phyloP scores from a whole-genome alignment of 2,888 invertebrate genomes.

The Diplazon laetatorius region DNA sequence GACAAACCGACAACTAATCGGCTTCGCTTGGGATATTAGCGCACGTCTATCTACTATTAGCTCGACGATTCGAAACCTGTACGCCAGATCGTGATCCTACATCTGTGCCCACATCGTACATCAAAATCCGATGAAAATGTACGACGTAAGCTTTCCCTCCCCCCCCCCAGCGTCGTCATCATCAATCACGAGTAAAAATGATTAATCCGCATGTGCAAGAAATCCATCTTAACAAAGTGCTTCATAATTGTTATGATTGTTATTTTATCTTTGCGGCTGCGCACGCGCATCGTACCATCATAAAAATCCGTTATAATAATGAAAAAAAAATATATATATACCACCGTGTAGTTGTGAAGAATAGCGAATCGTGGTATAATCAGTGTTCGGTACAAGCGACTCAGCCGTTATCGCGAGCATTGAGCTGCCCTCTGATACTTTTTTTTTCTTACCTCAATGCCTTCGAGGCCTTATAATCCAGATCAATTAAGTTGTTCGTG shows the following conservation, averaged over 20 bases:
- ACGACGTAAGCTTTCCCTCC: constrained; percentile 18
- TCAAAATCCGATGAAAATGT: constrained; percentile 20
- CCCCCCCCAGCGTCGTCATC: background rate
- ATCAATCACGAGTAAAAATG: constrained; percentile 40
- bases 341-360: background rate
- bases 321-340: constrained; percentile 1
- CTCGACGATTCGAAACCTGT: too few species aligned
- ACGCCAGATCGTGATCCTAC: background rate
- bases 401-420: constrained; percentile 38
- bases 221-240: constrained; percentile 51
- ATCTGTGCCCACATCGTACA: too few species aligned
- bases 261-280: constrained; percentile 1
- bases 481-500: constrained; percentile 46
- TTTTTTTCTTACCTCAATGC: constrained; percentile 33
- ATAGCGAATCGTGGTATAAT: constrained; percentile 55
- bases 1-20: too few species aligned
- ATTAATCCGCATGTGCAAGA: constrained; percentile 41
- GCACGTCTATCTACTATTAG: too few species aligned
- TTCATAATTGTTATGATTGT: constrained; percentile 34
- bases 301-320: constrained; percentile 50
- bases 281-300: constrained; percentile 32
- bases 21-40: too few species aligned
- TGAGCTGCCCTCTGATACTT: constrained; percentile 1
- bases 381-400: constrained; percentile 30
- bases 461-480: constrained; percentile 52